Base-by-base conservation (phyloP, 2,888 invertebrate species). In the Campopleginae sp. region DNA sequence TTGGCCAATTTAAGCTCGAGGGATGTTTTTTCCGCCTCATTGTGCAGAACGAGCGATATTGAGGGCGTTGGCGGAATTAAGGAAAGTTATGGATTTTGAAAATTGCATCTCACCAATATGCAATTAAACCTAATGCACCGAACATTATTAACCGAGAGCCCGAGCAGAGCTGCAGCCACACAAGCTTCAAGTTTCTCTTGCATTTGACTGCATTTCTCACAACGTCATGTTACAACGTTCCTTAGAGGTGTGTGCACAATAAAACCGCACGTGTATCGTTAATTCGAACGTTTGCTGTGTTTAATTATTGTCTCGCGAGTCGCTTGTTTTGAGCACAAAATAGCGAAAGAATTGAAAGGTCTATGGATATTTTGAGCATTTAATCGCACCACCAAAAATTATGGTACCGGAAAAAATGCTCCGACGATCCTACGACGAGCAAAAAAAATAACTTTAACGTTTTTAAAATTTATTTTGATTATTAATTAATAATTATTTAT, bases 91-190 rank as follows among this genome's bases (percentile, higher is more conserved):
- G 14, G 54, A 58, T 58, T n/a, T 0, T 7, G 86, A 87, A 85
- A 86, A 86, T 87, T 77, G 66, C 79, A 88, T 88, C 85, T 81
- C 80, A 83, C 84, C 75, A 74, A 80, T 76, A 71, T 74, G 88
- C 87, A 89, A 91, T 91, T 91, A 91, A 90, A 88, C 84, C 76
- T 88, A 88, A 80, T 80, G 80, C 80, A 66, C 42, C 66, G 68
- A 82, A 80, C 71, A 77, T 78, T 81, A 81, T 80, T 74, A 79
- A 79, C 63, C 48, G 19, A 72, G 51, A 68, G 65, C 58, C 54
- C 76, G 65, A 80, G 58, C 75, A 51, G 46, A 54, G 46, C 31
- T 58, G 19, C 46, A 48, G n/a, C n/a, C 38, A 33, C 46, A 23
- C 61, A 27, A 65, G 23, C 17, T 72, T 48, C 33, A 74, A 44